A percentile compares a stretch with the other conserved stretches of the same genome.
Evolutionary conservation across 2,888 invertebrate genomes (phyloP).

Genomic region (Sarcophaga carnaria): DNA sequence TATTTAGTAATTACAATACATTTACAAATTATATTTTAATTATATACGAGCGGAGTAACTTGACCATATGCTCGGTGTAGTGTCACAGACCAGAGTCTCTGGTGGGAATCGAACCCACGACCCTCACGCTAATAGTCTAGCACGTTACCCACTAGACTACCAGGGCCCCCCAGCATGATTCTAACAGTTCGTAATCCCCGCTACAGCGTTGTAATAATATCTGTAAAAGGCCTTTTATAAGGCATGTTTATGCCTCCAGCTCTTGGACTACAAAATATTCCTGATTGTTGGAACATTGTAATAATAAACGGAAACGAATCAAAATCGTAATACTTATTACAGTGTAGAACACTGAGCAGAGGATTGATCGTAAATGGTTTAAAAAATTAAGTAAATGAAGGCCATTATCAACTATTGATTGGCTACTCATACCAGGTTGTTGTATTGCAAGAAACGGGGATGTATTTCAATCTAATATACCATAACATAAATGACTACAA

Average conservation of each 20-base stretch:
- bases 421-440: conserved; percentile 57
- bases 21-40: too few species aligned
- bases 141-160: too few species aligned
- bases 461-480: too few species aligned
- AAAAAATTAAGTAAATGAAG: conserved; percentile 63
- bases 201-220: too few species aligned
- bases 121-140: too few species aligned
- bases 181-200: too few species aligned
- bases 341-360: conserved; percentile 52
- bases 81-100: too few species aligned
- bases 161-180: too few species aligned
- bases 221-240: background rate
- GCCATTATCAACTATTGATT: conserved; percentile 65
- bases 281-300: background rate
- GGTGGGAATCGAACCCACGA: too few species aligned
- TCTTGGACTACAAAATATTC: background rate
- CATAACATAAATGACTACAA: background rate
- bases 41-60: too few species aligned
- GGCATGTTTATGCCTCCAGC: background rate
- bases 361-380: conserved; percentile 64
- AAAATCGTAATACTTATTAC: conserved; percentile 32
- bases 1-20: too few species aligned
- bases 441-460: background rate
- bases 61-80: too few species aligned
- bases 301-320: conserved; percentile 47